Percentiles rank a stretch among this genome's conserved stretches.
phyloP scores from a whole-genome alignment of 2,113 vertebrate species.

The Nannospalax galili region DNA sequence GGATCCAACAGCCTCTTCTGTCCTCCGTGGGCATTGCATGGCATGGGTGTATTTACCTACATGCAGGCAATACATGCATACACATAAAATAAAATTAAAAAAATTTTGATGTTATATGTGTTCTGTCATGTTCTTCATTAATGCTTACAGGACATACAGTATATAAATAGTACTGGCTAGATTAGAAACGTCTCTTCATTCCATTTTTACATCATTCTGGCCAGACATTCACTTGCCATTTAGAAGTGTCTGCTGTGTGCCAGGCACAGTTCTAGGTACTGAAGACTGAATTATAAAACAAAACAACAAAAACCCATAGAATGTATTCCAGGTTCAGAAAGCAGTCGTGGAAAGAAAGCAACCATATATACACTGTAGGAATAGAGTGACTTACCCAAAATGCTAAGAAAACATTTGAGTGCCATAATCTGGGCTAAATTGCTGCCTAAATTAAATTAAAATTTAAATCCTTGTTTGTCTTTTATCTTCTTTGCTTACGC shows the following conservation, averaged over 20 bases:
- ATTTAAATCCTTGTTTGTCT: slow-evolving; percentile 20
- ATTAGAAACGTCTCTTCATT: slow-evolving; percentile 22
- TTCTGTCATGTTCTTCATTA: background rate
- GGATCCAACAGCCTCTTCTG: too few relatives aligned
- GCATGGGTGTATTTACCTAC: too few relatives aligned
- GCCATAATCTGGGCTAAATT: slow-evolving; percentile 6
- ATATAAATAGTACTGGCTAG: background rate
- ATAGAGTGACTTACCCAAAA: background rate
- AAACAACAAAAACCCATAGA: background rate
- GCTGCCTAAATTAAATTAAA: slow-evolving; percentile 28
- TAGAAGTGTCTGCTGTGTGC: background rate
- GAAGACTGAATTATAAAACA: background rate
- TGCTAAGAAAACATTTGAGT: background rate
- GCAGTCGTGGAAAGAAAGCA: background rate
- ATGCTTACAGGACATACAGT: background rate
- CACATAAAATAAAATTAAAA: too few relatives aligned
- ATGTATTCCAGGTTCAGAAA: background rate
- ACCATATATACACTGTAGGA: background rate
- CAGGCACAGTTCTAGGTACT: background rate
- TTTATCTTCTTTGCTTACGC: background rate
- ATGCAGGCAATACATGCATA: too few relatives aligned
- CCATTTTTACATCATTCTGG: slow-evolving; percentile 1
- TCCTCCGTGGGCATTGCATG: too few relatives aligned
- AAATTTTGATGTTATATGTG: background rate
- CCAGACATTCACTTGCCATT: background rate